Base-by-base conservation (phyloP, 2,113 vertebrate genomes). In the Ageneiosus marmoratus region DNA sequence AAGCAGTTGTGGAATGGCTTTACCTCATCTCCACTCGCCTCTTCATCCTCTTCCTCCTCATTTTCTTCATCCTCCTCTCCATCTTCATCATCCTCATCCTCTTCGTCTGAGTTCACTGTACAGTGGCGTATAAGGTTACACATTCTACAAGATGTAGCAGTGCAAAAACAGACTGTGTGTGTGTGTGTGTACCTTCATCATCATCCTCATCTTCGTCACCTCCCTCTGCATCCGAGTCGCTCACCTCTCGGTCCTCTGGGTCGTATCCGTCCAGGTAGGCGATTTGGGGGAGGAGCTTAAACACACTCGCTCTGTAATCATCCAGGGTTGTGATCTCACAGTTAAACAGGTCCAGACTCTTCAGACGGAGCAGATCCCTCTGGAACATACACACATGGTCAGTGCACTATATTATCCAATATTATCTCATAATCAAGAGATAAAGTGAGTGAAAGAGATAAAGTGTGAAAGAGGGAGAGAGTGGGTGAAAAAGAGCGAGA, bases 341-440 rank as follows among this genome's bases (percentile, higher is more conserved):
- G 93, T 97, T 97, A 89, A 97, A 98, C 86, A 98, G 92, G 90
- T 98, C 96, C 89, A 98, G 92, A 91, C 95, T 97, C 93, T 96
- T 97, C 89, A 98, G 92, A 89, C 93, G 94, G 58, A 94, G 94
- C 87, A 97, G 92, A 88, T 97, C 96, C 96, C 97, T 97, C 96
- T 97, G 91, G 2, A 63, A 79, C 50, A 37, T 24, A 34, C 48
- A 72, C 50, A 90, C 84, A 82, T 18, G 11, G 63, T 15, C 18
- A 50, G 55, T n/a, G 13, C 62, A 32, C 20, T 65, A 34, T 2
- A 34, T 3, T 65, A 16, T 65, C 60, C 27, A 62, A 3, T 27
- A 50, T 15, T 32, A 16, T 12, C 12, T 62, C 20, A 29, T 62
- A 27, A 29, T 29, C 58, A 29, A 29, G 15, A 7, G 5, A 32